A percentile compares a stretch with the other conserved stretches of the same genome.
Evolutionary conservation across 2,113 vertebrate genomes (phyloP).

Genomic region (Tamias sibiricus): DNA sequence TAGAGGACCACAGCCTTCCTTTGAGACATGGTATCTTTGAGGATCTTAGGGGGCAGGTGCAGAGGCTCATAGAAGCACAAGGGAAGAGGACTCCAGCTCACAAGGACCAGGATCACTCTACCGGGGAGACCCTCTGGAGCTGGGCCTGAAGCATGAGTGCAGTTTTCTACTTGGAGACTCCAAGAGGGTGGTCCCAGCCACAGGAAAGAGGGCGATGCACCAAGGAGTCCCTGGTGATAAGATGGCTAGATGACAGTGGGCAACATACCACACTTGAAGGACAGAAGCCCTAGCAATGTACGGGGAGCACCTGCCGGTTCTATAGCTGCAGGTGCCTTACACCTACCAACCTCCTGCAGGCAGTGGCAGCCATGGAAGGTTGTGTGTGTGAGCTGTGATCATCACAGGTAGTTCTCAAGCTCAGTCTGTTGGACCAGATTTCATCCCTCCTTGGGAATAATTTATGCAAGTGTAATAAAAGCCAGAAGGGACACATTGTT

Average conservation of each 20-base stretch:
- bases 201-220: neutral
- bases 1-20: neutral
- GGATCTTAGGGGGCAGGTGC: neutral
- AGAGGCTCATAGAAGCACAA: neutral
- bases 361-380: neutral
- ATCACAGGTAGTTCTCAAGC: neutral
- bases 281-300: neutral
- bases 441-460: neutral
- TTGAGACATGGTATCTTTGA: neutral
- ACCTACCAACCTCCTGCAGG: neutral
- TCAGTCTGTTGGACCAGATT: neutral
- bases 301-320: neutral
- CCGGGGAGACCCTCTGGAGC: neutral
- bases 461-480: neutral
- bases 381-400: neutral
- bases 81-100: neutral
- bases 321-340: too few species aligned
- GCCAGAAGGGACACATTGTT: neutral
- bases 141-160: neutral
- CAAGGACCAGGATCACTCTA: neutral
- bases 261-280: neutral
- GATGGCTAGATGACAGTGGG: accelerated
- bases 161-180: neutral
- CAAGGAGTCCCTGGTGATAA: too few species aligned
- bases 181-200: too few species aligned